phyloP scores from a whole-genome alignment of 2,888 invertebrate genomes.

The Lasioglossum malachurum region DNA sequence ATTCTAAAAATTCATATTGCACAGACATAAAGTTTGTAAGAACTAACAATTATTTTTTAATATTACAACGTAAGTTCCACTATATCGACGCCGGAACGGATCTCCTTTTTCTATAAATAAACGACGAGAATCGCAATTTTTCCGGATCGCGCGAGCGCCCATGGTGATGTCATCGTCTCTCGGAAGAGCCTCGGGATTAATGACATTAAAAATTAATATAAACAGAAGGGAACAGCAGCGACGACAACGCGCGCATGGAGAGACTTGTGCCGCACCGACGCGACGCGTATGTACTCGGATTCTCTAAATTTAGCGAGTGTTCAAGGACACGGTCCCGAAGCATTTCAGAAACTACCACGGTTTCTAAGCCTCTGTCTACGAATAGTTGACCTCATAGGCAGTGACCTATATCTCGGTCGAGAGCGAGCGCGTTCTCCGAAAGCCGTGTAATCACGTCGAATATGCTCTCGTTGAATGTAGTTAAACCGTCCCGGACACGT shows the following conservation, averaged over 20 bases:
- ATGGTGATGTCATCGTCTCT: constrained; percentile 62
- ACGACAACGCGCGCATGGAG: constrained; percentile 36
- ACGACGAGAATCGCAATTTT: background rate
- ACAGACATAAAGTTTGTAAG: too few species aligned
- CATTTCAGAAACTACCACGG: constrained; percentile 43
- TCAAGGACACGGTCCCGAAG: constrained; percentile 67
- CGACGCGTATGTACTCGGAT: constrained; percentile 38
- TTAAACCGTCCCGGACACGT: constrained; percentile 68
- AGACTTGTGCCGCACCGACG: constrained; percentile 48
- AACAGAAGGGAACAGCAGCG: constrained; percentile 36
- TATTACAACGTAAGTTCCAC: too few species aligned
- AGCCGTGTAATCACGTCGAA: constrained; percentile 74
- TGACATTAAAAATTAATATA: constrained; percentile 65
- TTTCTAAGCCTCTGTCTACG: constrained; percentile 70
- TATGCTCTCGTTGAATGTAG: constrained; percentile 68
- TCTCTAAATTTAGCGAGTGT: constrained; percentile 69
- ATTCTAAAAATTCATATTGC: background rate
- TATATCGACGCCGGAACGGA: background rate
- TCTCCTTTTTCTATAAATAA: background rate
- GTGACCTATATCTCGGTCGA: constrained; percentile 71
- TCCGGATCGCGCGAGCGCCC: background rate
- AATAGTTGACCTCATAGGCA: constrained; percentile 71
- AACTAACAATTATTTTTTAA: too few species aligned
- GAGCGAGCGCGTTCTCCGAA: constrained; percentile 56
- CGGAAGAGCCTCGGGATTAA: too few species aligned